A percentile compares a stretch with the other conserved stretches of the same genome.
phyloP scores from a whole-genome alignment of 1,140 invertebrate species.

The Drosophila repleta region DNA sequence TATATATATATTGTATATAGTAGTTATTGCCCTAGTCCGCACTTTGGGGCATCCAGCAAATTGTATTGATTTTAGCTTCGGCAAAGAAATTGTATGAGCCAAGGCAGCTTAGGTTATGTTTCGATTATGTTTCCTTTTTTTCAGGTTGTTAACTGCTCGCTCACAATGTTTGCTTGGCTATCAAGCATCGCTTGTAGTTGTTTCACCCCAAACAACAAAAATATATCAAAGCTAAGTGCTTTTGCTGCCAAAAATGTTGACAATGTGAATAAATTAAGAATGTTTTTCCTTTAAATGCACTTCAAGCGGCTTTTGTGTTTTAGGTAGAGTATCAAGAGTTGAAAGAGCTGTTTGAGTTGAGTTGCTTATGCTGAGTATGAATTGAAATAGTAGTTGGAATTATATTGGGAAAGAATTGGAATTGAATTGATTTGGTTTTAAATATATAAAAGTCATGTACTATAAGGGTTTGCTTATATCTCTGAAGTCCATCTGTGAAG shows the following conservation, averaged over 20 bases:
- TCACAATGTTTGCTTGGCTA: slow-evolving; percentile 12
- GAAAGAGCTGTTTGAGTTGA: neutral
- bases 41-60: slow-evolving; percentile 15
- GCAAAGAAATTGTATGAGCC: slow-evolving; percentile 44
- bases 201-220: slow-evolving; percentile 1
- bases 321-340: neutral
- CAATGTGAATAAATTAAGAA: slow-evolving; percentile 16
- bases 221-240: slow-evolving; percentile 42
- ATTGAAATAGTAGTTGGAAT: too few relatives aligned
- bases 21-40: slow-evolving; percentile 37
- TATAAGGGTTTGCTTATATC: too few relatives aligned
- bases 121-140: slow-evolving; percentile 16
- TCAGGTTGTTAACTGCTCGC: slow-evolving; percentile 53
- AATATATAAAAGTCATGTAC: too few relatives aligned
- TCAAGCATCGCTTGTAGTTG: neutral
- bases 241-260: slow-evolving; percentile 43
- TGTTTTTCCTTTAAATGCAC: neutral
- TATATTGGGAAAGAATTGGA: too few relatives aligned
- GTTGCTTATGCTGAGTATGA: neutral
- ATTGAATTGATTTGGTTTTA: too few relatives aligned
- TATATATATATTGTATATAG: slow-evolving; percentile 3
- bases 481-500: too few relatives aligned
- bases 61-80: slow-evolving; percentile 60
- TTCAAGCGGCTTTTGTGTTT: slow-evolving; percentile 2
- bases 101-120: slow-evolving; percentile 20